Conservation (phyloP, 2,113 vertebrate species). For the Falcunculus frontatus region DNA sequence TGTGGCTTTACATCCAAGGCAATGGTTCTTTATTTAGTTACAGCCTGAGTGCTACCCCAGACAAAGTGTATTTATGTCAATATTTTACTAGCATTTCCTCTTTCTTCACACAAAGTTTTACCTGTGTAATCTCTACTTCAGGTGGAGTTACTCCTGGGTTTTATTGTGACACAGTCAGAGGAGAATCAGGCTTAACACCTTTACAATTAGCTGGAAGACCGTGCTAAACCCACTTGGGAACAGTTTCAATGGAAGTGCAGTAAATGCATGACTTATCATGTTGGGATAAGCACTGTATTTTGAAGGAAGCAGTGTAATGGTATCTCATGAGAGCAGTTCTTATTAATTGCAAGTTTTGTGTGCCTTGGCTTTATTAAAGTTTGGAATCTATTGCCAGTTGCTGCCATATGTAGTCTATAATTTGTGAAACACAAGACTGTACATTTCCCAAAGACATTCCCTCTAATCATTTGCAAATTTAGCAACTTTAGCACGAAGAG, state of each 20-base stretch:
- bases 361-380: not conserved
- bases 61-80: not conserved
- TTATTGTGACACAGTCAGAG: not conserved
- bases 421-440: not conserved
- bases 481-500: not conserved
- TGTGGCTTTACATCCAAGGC: not conserved
- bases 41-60: not conserved
- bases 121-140: not conserved
- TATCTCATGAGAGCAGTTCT: constrained; percentile 8
- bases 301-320: not conserved
- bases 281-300: not conserved
- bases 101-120: not conserved
- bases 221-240: not conserved
- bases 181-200: not conserved
- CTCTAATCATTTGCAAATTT: not conserved
- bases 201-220: not conserved
- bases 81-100: not conserved
- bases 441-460: not conserved
- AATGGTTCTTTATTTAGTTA: not conserved
- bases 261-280: not conserved
- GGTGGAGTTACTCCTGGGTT: not conserved
- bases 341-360: constrained; percentile 13
- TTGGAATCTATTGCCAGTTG: constrained; percentile 1
- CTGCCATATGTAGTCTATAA: not conserved
- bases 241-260: not conserved